These are phyloP conservation scores for Diarsia brunnea DNA, from an alignment of 2,888 invertebrate species.

Conservation along the genomic window DNA sequence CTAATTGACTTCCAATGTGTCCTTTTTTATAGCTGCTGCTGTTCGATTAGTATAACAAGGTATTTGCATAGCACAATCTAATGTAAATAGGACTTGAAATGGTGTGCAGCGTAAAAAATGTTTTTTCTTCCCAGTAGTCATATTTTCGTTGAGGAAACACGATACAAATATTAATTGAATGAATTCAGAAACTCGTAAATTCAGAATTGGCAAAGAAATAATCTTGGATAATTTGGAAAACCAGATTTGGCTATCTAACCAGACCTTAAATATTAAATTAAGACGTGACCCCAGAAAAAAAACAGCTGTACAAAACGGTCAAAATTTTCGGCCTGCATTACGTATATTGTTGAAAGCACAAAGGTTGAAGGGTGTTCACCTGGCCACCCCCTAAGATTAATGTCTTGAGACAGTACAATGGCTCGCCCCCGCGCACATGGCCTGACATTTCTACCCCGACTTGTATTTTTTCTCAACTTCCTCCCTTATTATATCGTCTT, in stretches of 20 bases:
- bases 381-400: slow-evolving; percentile 87
- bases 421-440: slow-evolving; percentile 86
- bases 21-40: slow-evolving; percentile 5
- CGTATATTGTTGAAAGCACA: slow-evolving; percentile 66
- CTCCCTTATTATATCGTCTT: slow-evolving; percentile 82
- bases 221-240: not conserved
- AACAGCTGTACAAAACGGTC: slow-evolving; percentile 57
- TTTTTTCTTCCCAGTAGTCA: not conserved
- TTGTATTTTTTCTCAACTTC: slow-evolving; percentile 81
- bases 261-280: not conserved
- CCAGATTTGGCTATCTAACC: no score
- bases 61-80: not conserved
- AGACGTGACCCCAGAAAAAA: slow-evolving; percentile 32
- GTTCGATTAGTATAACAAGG: not conserved
- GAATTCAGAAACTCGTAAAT: no score
- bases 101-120: not conserved
- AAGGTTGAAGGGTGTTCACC: slow-evolving; percentile 83
- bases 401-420: slow-evolving; percentile 85
- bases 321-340: slow-evolving; percentile 39
- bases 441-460: slow-evolving; percentile 84
- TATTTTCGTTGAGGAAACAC: not conserved
- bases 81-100: not conserved
- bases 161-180: not conserved
- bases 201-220: not conserved
- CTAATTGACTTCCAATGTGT: slow-evolving; percentile 3